Conservation (phyloP, 2,888 invertebrate species). For the Choreutis nemorana region DNA sequence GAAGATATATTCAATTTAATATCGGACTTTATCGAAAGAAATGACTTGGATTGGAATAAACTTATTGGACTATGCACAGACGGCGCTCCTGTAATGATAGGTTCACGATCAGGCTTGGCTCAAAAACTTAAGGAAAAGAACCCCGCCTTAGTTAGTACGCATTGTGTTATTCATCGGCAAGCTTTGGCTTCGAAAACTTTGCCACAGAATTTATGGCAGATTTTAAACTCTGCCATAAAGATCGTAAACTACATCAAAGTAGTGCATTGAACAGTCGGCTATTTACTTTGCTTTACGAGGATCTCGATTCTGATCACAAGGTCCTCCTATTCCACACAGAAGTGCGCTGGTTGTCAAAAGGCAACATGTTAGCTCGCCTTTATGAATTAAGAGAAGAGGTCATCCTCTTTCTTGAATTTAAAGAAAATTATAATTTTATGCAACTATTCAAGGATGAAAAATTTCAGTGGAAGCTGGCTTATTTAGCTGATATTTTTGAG, state of each 20-base stretch:
- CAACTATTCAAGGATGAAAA: no score
- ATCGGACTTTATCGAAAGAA: constrained; percentile 7
- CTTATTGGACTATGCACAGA: constrained; percentile 5
- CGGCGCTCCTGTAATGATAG: constrained; percentile 7
- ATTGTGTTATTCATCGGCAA: constrained; percentile 5
- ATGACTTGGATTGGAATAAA: constrained; percentile 2
- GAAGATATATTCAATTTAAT: constrained; percentile 8
- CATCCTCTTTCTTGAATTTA: no score
- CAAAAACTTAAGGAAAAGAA: constrained; percentile 2
- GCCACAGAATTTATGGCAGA: background rate
- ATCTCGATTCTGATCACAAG: constrained; percentile 10
- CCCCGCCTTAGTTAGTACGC: no score
- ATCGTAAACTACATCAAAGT: constrained; percentile 5
- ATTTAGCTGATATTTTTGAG: constrained; percentile 1
- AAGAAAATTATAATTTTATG: no score
- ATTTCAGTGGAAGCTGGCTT: no score
- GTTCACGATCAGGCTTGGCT: constrained; percentile 4
- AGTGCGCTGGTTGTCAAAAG: constrained; percentile 11
- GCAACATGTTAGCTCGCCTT: constrained; percentile 10
- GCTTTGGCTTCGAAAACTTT: constrained; percentile 5
- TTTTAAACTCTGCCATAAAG: constrained; percentile 5
- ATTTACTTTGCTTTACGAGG: constrained; percentile 5
- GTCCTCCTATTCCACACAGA: constrained; percentile 11
- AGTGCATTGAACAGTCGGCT: constrained; percentile 4
- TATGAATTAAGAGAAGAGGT: constrained; percentile 8